phyloP scores from a whole-genome alignment of 1,140 invertebrate species.

The Cydia splendana region DNA sequence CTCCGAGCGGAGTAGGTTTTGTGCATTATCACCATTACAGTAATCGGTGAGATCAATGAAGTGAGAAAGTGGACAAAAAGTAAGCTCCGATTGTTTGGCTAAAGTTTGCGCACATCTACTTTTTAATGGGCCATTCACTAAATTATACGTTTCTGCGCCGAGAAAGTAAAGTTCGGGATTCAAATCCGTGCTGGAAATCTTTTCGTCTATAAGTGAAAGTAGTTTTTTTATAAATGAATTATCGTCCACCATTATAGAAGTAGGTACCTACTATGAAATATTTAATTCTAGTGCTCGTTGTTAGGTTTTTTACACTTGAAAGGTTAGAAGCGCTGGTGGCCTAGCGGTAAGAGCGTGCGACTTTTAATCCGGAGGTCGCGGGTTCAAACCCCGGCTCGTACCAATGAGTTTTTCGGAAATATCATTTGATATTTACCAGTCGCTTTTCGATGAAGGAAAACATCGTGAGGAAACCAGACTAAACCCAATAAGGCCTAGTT shows the following conservation, averaged over 20 bases:
- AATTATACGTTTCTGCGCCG: slow-evolving; percentile 72
- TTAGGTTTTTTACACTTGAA: neutral
- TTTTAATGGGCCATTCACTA: slow-evolving; percentile 65
- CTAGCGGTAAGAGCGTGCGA: too few relatives aligned
- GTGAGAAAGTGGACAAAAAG: slow-evolving; percentile 53
- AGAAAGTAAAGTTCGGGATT: slow-evolving; percentile 71
- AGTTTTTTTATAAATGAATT: slow-evolving; percentile 46
- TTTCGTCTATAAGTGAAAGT: slow-evolving; percentile 69
- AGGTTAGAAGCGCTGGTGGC: too few relatives aligned
- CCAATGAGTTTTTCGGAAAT: too few relatives aligned
- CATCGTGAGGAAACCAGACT: too few relatives aligned
- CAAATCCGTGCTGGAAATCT: slow-evolving; percentile 63
- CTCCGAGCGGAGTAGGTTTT: slow-evolving; percentile 64
- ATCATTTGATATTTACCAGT: too few relatives aligned
- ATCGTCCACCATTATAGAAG: slow-evolving; percentile 13
- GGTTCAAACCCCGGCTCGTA: too few relatives aligned
- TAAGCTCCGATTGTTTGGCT: slow-evolving; percentile 63
- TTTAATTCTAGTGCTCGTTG: slow-evolving; percentile 48
- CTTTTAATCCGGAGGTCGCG: too few relatives aligned
- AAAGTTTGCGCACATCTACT: slow-evolving; percentile 60
- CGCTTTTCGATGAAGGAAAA: too few relatives aligned
- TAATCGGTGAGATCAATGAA: slow-evolving; percentile 60
- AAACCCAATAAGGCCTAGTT: too few relatives aligned
- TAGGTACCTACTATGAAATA: slow-evolving; percentile 26
- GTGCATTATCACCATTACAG: slow-evolving; percentile 69